phyloP scores from a whole-genome alignment of 1,140 invertebrate genomes.

The Diploscapter pachys region DNA sequence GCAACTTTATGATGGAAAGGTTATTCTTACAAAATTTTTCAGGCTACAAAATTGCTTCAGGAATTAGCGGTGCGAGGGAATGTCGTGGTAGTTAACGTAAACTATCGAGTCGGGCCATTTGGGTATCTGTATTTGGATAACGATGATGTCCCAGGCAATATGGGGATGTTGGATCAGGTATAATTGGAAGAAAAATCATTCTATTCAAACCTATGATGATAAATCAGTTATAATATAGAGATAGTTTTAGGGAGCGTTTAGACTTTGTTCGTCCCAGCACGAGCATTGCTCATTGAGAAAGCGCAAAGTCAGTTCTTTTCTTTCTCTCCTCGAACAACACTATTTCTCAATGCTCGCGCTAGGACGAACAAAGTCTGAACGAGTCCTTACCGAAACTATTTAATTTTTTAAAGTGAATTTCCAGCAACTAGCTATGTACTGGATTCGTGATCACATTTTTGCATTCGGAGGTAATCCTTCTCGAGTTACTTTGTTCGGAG shows the following conservation, averaged over 20 bases:
- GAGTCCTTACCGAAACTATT: too few relatives aligned
- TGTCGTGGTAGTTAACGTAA: slow-evolving; percentile 58
- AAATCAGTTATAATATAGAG: too few relatives aligned
- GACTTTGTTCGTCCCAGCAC: too few relatives aligned
- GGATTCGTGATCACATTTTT: slow-evolving; percentile 87
- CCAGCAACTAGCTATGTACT: slow-evolving; percentile 75
- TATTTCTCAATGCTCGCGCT: too few relatives aligned
- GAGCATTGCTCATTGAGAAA: too few relatives aligned
- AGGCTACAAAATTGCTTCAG: not conserved
- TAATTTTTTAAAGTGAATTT: not conserved
- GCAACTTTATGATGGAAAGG: slow-evolving; percentile 53
- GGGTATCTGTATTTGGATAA: slow-evolving; percentile 55
- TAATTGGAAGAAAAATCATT: slow-evolving; percentile 41
- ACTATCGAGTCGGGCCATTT: slow-evolving; percentile 57
- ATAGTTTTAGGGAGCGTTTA: too few relatives aligned
- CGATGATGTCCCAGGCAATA: slow-evolving; percentile 83
- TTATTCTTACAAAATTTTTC: slow-evolving; percentile 8
- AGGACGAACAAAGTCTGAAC: too few relatives aligned
- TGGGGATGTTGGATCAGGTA: slow-evolving; percentile 76
- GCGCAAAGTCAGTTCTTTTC: too few relatives aligned
- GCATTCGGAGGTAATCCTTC: slow-evolving; percentile 88
- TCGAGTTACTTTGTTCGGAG: slow-evolving; percentile 85
- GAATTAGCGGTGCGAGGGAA: slow-evolving; percentile 51
- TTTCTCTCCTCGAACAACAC: too few relatives aligned
- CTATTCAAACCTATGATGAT: too few relatives aligned